Evolutionary conservation across 2,113 vertebrate species (phyloP).

Genomic region (Amazona vittata): DNA sequence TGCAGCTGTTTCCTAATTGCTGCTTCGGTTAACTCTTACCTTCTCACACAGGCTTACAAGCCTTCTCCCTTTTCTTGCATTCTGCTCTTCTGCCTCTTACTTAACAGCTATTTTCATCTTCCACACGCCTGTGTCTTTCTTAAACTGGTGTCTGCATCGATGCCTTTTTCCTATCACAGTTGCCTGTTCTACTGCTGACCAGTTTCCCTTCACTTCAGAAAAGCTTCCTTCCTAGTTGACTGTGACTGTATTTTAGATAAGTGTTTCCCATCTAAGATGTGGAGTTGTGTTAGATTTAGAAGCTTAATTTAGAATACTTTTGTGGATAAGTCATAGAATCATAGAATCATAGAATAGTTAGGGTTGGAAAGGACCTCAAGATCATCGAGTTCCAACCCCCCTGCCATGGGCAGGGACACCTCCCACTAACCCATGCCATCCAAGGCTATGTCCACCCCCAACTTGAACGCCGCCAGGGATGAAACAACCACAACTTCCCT

Average conservation of each 20-base stretch:
- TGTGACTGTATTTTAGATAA: background rate
- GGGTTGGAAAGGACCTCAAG: too few species aligned
- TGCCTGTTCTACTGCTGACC: background rate
- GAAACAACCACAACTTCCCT: too few species aligned
- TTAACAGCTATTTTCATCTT: background rate
- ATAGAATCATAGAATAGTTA: too few species aligned
- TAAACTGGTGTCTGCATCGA: background rate
- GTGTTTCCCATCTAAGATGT: background rate
- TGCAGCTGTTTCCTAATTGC: conserved; percentile 10
- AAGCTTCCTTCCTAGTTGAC: background rate
- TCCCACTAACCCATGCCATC: too few species aligned
- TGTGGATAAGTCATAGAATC: background rate
- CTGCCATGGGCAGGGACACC: too few species aligned
- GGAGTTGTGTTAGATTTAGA: background rate
- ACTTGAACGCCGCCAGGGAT: too few species aligned
- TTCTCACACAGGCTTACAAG: background rate
- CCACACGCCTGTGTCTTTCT: background rate
- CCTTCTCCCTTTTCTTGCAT: background rate
- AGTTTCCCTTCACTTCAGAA: background rate
- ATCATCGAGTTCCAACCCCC: too few species aligned
- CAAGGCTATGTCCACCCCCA: too few species aligned
- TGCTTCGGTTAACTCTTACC: background rate
- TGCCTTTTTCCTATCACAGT: background rate
- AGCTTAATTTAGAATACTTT: background rate
- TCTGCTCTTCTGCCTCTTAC: background rate